Evolutionary conservation across 2,888 invertebrate species (phyloP).

Genomic region (Cryptocephalus primarius): DNA sequence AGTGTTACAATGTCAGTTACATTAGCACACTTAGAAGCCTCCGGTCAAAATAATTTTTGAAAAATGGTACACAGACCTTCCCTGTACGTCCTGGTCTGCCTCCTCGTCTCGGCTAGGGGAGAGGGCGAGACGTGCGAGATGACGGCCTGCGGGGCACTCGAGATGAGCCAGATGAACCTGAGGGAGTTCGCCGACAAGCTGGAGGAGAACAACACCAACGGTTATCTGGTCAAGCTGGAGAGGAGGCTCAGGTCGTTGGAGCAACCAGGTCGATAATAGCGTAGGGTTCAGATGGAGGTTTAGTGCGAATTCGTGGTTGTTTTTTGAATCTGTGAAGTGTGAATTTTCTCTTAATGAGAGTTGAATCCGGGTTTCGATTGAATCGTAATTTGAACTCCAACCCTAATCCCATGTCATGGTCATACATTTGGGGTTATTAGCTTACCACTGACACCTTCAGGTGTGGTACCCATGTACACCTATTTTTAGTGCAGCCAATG

Average conservation of each 20-base stretch:
- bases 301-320: no score
- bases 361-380: no score
- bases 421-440: no score
- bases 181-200: conserved; percentile 22
- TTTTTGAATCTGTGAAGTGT: no score
- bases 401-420: no score
- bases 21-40: background rate
- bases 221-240: conserved; percentile 46
- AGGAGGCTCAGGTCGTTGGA: conserved; percentile 56
- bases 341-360: no score
- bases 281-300: no score
- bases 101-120: background rate
- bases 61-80: background rate
- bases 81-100: background rate
- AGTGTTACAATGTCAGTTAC: no score
- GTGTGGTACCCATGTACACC: no score
- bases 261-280: conserved; percentile 46
- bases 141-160: conserved; percentile 44
- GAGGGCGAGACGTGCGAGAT: conserved; percentile 33
- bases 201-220: conserved; percentile 26
- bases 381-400: no score
- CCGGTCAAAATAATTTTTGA: background rate
- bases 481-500: no score
- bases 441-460: no score
- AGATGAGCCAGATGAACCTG: conserved; percentile 30